phyloP scores from a whole-genome alignment of 1,140 invertebrate species.

The Aphidius ervi region DNA sequence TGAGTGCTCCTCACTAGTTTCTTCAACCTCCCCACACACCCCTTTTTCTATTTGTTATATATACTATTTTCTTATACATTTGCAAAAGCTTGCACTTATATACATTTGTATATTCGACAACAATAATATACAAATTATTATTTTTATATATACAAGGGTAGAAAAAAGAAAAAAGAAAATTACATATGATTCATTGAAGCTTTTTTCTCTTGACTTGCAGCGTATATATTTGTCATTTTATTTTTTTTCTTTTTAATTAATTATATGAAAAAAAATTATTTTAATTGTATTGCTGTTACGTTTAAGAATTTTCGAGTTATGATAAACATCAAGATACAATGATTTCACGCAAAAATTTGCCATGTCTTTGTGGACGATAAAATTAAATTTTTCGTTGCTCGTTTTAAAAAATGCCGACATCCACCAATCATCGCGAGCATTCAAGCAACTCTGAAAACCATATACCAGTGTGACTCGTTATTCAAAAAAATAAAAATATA shows the following conservation, averaged over 20 bases:
- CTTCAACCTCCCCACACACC: slow-evolving; percentile 3
- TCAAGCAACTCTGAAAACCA: slow-evolving; percentile 13
- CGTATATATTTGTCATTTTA: too few relatives aligned
- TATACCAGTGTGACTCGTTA: too few relatives aligned
- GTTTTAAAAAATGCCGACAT: slow-evolving; percentile 11
- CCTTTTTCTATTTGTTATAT: slow-evolving; percentile 20
- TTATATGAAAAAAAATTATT: too few relatives aligned
- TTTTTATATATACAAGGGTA: too few relatives aligned
- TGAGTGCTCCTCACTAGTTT: slow-evolving; percentile 45
- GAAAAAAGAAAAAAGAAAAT: too few relatives aligned
- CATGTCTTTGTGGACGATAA: background rate
- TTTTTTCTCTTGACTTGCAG: too few relatives aligned
- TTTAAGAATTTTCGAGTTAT: slow-evolving; percentile 6
- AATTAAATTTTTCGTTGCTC: slow-evolving; percentile 14
- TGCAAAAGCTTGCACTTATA: too few relatives aligned
- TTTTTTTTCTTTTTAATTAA: too few relatives aligned
- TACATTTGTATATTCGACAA: too few relatives aligned
- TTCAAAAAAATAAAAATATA: too few relatives aligned
- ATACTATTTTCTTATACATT: background rate
- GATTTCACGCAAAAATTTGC: slow-evolving; percentile 4
- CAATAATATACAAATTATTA: too few relatives aligned
- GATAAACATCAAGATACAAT: slow-evolving; percentile 11
- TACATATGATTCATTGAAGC: too few relatives aligned
- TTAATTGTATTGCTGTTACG: slow-evolving; percentile 1
- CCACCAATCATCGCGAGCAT: slow-evolving; percentile 25